phyloP scores from a whole-genome alignment of 2,113 vertebrate species.

The Notarius lentiginosus region DNA sequence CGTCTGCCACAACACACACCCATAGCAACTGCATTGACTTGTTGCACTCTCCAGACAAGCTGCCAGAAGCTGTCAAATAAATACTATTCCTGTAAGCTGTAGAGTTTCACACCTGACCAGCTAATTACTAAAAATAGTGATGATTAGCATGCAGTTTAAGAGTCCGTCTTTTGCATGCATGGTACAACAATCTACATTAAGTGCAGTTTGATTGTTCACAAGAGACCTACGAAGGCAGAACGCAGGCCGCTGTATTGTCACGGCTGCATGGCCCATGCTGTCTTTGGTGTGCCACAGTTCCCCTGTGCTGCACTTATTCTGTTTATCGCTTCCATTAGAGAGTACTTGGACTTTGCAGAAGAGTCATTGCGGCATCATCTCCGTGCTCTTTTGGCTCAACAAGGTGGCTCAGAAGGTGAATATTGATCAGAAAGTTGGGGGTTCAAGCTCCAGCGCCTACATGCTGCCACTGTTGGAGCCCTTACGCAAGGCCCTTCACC shows the following conservation, averaged over 20 bases:
- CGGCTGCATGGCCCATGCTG: conserved; percentile 44
- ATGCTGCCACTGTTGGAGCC: too few species aligned
- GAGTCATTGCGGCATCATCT: conserved; percentile 57
- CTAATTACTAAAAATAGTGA: conserved; percentile 64
- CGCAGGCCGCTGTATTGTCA: conserved; percentile 51
- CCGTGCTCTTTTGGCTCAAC: not conserved
- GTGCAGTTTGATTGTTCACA: conserved; percentile 41
- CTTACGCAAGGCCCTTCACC: too few species aligned
- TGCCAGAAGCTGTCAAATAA: conserved; percentile 42
- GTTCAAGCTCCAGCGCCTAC: too few species aligned
- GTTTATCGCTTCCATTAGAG: conserved; percentile 62
- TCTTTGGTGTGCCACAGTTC: conserved; percentile 30
- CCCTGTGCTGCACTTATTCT: conserved; percentile 62
- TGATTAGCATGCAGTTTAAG: conserved; percentile 69
- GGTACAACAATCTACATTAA: conserved; percentile 62
- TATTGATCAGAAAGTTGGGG: too few species aligned
- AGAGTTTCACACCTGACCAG: conserved; percentile 57
- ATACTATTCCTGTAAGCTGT: conserved; percentile 45
- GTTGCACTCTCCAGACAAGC: conserved; percentile 12
- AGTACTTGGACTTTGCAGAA: conserved; percentile 65
- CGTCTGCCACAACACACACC: conserved; percentile 51
- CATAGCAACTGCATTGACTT: conserved; percentile 63
- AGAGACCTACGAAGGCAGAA: conserved; percentile 42
- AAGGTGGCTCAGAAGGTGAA: too few species aligned
- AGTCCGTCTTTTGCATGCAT: conserved; percentile 37